Evolutionary conservation across 2,888 invertebrate species (phyloP), one percentile per base, ranked within the genome.

Genomic region (Crioceris asparagi): DNA sequence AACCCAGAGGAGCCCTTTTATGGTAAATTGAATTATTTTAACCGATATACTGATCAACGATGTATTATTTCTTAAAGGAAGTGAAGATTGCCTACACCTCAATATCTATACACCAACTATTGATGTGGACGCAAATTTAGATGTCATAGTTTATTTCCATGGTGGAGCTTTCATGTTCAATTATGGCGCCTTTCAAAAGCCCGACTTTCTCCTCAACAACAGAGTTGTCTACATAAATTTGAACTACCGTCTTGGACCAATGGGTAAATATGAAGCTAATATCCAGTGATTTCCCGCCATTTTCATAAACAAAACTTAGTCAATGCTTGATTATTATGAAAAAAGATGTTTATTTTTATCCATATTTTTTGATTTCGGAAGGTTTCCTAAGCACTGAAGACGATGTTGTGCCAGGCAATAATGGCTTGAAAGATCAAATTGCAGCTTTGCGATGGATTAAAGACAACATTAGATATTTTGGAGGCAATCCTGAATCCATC

Each of bases 21-120:
- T n/a, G n/a, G n/a, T n/a, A n/a, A n/a, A n/a, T n/a, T n/a, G n/a
- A n/a, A n/a, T n/a, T n/a, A n/a, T n/a, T n/a, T n/a, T n/a, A n/a
- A n/a, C n/a, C n/a, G n/a, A n/a, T n/a, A n/a, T n/a, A n/a, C n/a
- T n/a, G n/a, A n/a, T n/a, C n/a, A n/a, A n/a, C n/a, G n/a, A n/a
- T n/a, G n/a, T 21, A 25, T 33, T 15, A 3, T 21, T 33, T n/a
- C 33, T 29, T 42, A 30, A 29, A 60, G 80, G 79, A 7, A 65
- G 64, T 44, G 80, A 81, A 59, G 76, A 80, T 60, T 81, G 80
- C 44, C 61, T 81, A 0, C 78, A 69, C 47, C 44, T 78, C 2
- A 79, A 76, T 56, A 67, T 81, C 0, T 70, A 71, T 49, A 72
- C 74, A 1, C 77, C 80, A 0, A 16, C 54, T 59, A 57, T 65